Conservation (phyloP, 2,113 vertebrate genomes). For the Coracopsis vasa region DNA sequence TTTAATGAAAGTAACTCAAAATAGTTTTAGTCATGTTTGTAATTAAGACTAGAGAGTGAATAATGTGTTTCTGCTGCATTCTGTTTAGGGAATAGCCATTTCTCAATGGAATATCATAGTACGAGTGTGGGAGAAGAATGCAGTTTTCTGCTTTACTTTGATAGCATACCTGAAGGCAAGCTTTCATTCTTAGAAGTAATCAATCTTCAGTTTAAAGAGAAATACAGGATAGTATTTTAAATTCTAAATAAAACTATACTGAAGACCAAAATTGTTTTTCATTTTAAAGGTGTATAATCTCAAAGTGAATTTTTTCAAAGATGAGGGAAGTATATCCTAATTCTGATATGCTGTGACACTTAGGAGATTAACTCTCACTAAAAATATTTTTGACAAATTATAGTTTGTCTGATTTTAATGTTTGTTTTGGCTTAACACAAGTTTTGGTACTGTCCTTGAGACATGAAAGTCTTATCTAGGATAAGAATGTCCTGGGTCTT, state of each 20-base stretch:
- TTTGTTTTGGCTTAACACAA: background rate
- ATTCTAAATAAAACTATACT: background rate
- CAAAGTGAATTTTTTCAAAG: background rate
- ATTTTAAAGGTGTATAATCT: background rate
- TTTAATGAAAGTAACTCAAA: background rate
- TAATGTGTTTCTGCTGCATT: background rate
- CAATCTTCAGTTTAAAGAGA: background rate
- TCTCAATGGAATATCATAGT: background rate
- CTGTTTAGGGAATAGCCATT: background rate
- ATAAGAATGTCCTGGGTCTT: background rate
- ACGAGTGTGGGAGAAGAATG: background rate
- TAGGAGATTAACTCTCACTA: background rate
- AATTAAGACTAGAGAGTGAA: background rate
- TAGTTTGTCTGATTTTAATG: background rate
- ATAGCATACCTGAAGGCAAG: background rate
- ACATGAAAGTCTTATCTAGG: background rate
- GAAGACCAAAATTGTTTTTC: background rate
- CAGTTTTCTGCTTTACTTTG: background rate
- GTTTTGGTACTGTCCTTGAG: background rate
- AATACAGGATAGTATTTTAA: background rate
- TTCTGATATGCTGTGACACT: background rate
- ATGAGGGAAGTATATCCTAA: background rate
- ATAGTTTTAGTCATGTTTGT: background rate
- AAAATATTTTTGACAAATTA: background rate
- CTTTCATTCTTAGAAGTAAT: background rate